Evolutionary conservation across 2,113 vertebrate species (phyloP).

Genomic region (Rhineura floridana): DNA sequence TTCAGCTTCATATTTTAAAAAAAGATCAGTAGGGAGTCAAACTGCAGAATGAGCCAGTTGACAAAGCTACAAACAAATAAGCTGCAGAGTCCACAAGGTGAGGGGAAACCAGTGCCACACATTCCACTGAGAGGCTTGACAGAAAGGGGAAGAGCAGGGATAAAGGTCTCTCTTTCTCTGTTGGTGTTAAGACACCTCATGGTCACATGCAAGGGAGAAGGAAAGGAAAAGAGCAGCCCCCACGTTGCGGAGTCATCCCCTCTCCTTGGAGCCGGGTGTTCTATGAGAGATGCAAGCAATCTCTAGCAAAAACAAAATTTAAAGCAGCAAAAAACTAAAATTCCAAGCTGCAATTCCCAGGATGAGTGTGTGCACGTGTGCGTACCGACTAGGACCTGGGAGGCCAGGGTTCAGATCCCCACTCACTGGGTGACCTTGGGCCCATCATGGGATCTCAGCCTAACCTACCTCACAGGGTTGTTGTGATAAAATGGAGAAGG

Average conservation of each 20-base stretch:
- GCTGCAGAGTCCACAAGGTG: accelerated
- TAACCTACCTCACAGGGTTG: too few relatives aligned
- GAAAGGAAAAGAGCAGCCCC: neutral
- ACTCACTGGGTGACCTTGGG: too few relatives aligned
- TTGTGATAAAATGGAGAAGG: too few relatives aligned
- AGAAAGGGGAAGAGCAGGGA: neutral
- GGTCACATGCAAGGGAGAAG: too few relatives aligned
- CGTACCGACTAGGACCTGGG: too few relatives aligned
- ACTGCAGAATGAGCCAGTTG: constrained; percentile 37
- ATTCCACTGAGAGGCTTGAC: accelerated
- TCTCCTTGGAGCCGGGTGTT: neutral
- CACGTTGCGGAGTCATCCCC: neutral
- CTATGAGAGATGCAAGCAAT: too few relatives aligned
- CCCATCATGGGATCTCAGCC: too few relatives aligned
- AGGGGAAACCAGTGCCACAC: neutral
- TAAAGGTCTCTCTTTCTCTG: neutral
- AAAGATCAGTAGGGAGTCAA: constrained; percentile 43
- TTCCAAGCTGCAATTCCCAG: neutral
- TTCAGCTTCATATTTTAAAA: constrained; percentile 44
- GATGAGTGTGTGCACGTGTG: neutral
- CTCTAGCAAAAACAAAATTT: neutral
- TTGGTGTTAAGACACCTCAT: neutral
- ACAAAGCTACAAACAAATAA: constrained; percentile 17
- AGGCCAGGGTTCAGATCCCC: too few relatives aligned
- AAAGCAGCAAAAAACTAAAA: neutral